Percentiles rank a stretch among this genome's conserved stretches.
phyloP scores from a whole-genome alignment of 1,140 invertebrate species.

The Parasteatoda tepidariorum region DNA sequence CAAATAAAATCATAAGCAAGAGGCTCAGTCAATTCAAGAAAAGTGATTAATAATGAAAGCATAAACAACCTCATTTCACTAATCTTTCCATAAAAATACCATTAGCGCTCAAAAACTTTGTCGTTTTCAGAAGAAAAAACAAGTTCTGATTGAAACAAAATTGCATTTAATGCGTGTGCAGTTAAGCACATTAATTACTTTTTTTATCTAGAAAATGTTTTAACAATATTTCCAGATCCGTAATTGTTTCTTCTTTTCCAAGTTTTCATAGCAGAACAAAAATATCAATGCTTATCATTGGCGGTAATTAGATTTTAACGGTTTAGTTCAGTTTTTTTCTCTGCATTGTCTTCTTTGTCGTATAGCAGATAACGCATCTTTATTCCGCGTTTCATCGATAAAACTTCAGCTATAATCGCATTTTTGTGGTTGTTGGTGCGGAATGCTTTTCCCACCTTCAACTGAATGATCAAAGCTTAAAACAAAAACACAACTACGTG shows the following conservation, averaged over 20 bases:
- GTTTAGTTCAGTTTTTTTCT: neutral
- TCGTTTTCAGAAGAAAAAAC: too few species aligned
- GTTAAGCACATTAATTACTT: neutral
- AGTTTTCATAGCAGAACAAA: neutral
- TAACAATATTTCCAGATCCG: neutral
- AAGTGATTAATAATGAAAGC: too few species aligned
- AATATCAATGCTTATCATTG: neutral
- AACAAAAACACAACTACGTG: too few species aligned
- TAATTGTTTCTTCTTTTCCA: neutral
- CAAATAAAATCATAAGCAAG: too few species aligned
- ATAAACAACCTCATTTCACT: too few species aligned
- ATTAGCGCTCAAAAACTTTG: too few species aligned
- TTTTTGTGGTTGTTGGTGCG: neutral
- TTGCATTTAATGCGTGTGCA: neutral
- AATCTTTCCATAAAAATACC: too few species aligned
- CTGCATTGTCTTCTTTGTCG: too few species aligned
- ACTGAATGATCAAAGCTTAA: neutral
- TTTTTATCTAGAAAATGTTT: neutral
- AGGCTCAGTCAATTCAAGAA: too few species aligned
- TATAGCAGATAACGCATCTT: too few species aligned
- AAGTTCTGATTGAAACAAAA: neutral
- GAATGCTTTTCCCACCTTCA: neutral
- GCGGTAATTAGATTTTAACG: neutral
- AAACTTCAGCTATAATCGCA: too few species aligned
- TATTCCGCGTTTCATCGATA: too few species aligned